Base-by-base conservation (phyloP, 2,797 vertebrate species). In the Holocentrus rufus region DNA sequence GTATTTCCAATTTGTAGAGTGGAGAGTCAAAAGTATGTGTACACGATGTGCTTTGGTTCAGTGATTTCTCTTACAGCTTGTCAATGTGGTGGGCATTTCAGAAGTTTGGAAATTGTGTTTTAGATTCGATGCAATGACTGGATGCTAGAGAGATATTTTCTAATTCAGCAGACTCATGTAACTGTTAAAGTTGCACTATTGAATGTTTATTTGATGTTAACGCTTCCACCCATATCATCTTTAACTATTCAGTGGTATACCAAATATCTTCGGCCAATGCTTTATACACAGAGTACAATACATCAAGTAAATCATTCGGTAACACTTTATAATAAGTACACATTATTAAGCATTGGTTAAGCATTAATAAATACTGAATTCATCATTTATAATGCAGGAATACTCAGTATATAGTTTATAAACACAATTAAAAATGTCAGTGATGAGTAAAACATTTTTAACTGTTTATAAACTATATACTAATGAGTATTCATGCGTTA, bases 201-300 rank as follows among this genome's bases (percentile, higher is more conserved):
- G 13, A 78, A 55, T 52, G 62, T 70, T 69, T 39, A 50, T 31
- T 39, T 42, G 20, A 53, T 53, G 20, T 53, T 2, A 53, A 2
- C 3, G 1, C 23, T 61, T 82, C 52, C 60, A 79, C 66, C 65
- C 78, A 64, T 58, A 53, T 72, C 25, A 39, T 30, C 25, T 57
- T 36, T 39, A 42, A 60, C 2, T 11, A 34, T 64, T 31, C 9
- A 34, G 15, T 62, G 46, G 30, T 63, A 18, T 42, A 69, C 63
- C 42, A 80, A 65, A 36, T 31, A 3, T 61, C 14, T 18, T 20
- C 10, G 17, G 10, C 7, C 20, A 13, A 8, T 42, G 5, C 5
- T 14, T 44, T 44, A 2, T 14, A 44, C 39, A 15, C 11, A 15
- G 0, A 44, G 0, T 31, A 59, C 23, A 18, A 27, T 42, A 11